Conservation (phyloP, 2,888 invertebrate genomes). For the Artemia sinica region DNA sequence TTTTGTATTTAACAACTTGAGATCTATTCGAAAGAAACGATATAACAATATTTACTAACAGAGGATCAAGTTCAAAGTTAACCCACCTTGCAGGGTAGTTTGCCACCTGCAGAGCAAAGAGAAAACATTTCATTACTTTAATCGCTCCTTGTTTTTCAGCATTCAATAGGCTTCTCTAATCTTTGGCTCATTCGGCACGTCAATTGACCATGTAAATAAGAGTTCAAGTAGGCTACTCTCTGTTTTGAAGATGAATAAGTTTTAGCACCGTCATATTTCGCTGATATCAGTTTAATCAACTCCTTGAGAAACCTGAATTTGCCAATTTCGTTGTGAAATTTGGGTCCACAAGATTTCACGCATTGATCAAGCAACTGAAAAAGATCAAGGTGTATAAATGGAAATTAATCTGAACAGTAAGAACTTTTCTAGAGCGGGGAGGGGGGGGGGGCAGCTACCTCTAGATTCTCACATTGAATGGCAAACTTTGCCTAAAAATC, state of each 20-base stretch:
- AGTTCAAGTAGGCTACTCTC: constrained; percentile 63
- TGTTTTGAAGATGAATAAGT: constrained; percentile 65
- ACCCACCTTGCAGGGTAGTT: too few relatives aligned
- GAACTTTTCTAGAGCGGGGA: too few relatives aligned
- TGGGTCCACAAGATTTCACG: constrained; percentile 63
- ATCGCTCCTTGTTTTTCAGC: constrained; percentile 82
- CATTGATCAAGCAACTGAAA: constrained; percentile 62
- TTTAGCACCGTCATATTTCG: constrained; percentile 73
- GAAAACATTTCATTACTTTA: constrained; percentile 34
- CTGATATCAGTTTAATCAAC: constrained; percentile 85
- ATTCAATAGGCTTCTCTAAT: constrained; percentile 84
- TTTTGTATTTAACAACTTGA: too few relatives aligned
- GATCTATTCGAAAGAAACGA: too few relatives aligned
- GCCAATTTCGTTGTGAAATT: constrained; percentile 77
- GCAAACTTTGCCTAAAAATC: too few relatives aligned
- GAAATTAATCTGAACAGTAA: neutral
- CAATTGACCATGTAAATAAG: constrained; percentile 60
- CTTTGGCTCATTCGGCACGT: constrained; percentile 62
- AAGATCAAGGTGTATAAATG: constrained; percentile 47
- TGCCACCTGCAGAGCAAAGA: constrained; percentile 24
- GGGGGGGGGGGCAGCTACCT: too few relatives aligned
- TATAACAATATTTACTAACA: too few relatives aligned
- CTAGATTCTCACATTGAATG: too few relatives aligned
- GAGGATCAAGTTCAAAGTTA: too few relatives aligned
- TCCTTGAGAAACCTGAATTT: constrained; percentile 94